A percentile compares a stretch with the other conserved stretches of the same genome.
phyloP scores from a whole-genome alignment of 2,113 vertebrate species.

The Zosterops borbonicus region DNA sequence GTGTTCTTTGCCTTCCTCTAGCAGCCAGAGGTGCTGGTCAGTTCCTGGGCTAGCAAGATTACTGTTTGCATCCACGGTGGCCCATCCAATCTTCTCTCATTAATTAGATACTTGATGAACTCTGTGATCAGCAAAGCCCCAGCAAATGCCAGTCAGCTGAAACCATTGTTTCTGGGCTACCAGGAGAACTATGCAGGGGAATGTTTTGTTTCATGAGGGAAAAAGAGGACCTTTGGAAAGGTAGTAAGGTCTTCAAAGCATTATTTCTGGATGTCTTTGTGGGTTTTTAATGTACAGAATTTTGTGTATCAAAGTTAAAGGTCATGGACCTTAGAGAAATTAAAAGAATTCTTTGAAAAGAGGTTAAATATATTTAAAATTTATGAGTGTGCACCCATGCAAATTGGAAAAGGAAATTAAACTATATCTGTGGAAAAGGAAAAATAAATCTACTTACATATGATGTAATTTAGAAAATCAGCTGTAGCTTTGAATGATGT shows the following conservation, averaged over 20 bases:
- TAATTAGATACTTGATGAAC: neutral
- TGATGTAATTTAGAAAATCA: conserved; percentile 58
- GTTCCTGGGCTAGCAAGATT: neutral
- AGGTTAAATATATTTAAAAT: conserved; percentile 50
- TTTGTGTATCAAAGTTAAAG: conserved; percentile 25
- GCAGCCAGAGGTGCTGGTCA: fast-evolving
- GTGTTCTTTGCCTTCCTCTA: neutral
- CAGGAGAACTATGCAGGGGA: neutral
- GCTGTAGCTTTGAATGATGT: conserved; percentile 37
- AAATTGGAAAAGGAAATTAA: conserved; percentile 63
- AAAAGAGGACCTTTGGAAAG: neutral
- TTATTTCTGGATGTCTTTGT: neutral
- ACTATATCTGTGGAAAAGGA: conserved; percentile 42
- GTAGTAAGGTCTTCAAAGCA: neutral
- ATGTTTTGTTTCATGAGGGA: neutral
- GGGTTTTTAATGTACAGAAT: neutral
- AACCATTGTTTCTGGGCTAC: neutral
- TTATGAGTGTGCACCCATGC: conserved; percentile 33
- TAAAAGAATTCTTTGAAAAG: conserved; percentile 46
- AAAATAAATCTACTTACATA: conserved; percentile 43
- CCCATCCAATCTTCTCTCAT: neutral
- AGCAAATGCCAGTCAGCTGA: neutral
- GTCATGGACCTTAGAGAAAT: conserved; percentile 23
- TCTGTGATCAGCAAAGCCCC: neutral
- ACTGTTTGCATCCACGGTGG: neutral